Percentiles rank a stretch among this genome's conserved stretches.
Conservation (phyloP, 2,113 vertebrate species). For the Anguilla japonica region DNA sequence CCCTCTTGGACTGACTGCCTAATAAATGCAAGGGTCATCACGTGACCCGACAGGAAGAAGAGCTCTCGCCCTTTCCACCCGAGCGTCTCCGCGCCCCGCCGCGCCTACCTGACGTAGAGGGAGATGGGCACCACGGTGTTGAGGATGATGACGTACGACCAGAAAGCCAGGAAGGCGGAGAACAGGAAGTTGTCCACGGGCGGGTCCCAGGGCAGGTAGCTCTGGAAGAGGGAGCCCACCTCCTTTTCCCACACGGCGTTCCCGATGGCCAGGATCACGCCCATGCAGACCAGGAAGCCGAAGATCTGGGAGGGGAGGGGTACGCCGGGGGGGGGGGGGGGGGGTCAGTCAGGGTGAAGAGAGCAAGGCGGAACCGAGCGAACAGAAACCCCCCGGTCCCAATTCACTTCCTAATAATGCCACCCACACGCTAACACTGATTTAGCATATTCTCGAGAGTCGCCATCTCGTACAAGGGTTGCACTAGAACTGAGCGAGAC, state of each 20-base stretch:
- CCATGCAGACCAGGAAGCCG: constrained; percentile 93
- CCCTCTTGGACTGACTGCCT: background rate
- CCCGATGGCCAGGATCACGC: constrained; percentile 88
- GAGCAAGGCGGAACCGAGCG: background rate
- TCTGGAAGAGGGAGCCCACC: constrained; percentile 87
- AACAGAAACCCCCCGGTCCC: too few species aligned
- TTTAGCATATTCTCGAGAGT: too few species aligned
- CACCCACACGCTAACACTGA: too few species aligned
- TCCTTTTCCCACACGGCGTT: constrained; percentile 91
- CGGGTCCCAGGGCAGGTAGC: constrained; percentile 88
- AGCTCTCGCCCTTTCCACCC: background rate
- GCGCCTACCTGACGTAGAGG: constrained; percentile 86
- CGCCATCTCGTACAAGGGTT: too few species aligned
- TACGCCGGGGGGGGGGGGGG: too few species aligned
- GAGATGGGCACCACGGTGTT: constrained; percentile 97
- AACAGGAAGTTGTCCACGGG: constrained; percentile 89
- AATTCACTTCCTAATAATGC: too few species aligned
- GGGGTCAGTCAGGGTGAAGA: background rate
- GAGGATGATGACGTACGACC: constrained; percentile 97
- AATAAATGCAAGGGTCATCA: too few species aligned
- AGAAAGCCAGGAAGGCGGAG: constrained; percentile 93
- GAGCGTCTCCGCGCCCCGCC: background rate
- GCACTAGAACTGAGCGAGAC: too few species aligned
- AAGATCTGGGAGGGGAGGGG: constrained; percentile 77
- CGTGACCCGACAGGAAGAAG: too few species aligned